Base-by-base conservation (phyloP, 1,140 invertebrate genomes). In the Drosophila repleta region DNA sequence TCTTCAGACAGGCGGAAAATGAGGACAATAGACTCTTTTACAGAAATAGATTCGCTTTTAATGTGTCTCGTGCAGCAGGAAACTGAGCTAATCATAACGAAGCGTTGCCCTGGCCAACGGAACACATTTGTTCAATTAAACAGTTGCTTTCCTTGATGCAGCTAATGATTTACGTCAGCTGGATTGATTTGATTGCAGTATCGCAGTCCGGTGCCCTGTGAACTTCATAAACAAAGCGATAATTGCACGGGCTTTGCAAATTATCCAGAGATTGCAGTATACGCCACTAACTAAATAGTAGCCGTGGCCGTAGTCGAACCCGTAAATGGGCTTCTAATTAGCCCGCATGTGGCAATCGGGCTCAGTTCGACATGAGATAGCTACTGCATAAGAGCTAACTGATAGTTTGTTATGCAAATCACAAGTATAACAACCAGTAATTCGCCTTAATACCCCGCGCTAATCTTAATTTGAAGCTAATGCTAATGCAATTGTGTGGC, bases 331-430 rank as follows among this genome's bases (percentile, higher is more conserved):
- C 13, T 13, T 43, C 18, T 53, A 49, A 66, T 49, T 20, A 49
- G 35, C 37, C 45, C 13, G 15, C 29, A 15, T 45, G 41, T 13
- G 52, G 53, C 63, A 45, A 66, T 60, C 21, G 13, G 24, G 15
- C 11, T 11, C 37, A 53, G 17, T 32, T 13, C 32, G 55, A 18
- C 29, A 26, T 17, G 17, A 21, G 17, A 4, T 24, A 24, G 13
- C 10, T 45, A 32, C 17, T 29, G 11, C 10, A 29, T 35, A 13
- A 35, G 32, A 18, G 24, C 20, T 18, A 67, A 41, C 24, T 43
- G 4, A 8, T 41, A 68, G 2, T 60, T 52, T 62, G 21, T 52
- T 51, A 68, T 62, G 37, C 37, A 68, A 68, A 68, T 62, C 29
- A 17, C 37, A 32, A 45, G 2, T 20, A 13, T 45, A 64, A 64